Percentiles rank a stretch among this genome's conserved stretches.
These are phyloP conservation scores for Psilopsiagon aymara DNA, from an alignment of 2,113 vertebrate genomes.

Conservation along the genomic window DNA sequence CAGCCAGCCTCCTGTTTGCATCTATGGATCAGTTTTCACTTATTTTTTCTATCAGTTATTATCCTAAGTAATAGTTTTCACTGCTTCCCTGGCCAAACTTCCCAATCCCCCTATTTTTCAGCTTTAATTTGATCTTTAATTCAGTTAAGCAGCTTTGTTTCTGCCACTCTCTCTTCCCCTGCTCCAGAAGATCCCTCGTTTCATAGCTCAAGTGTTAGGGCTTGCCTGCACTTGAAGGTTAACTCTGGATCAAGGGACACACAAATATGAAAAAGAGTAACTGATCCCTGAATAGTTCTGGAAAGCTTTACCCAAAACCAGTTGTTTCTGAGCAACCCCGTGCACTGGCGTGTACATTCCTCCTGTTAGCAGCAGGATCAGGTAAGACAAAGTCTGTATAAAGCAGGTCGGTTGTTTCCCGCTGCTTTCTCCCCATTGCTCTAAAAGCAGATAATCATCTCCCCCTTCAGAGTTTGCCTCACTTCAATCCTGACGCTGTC, in stretches of 20 bases:
- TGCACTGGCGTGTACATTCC: neutral
- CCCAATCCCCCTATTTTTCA: neutral
- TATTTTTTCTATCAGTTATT: neutral
- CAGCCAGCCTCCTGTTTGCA: neutral
- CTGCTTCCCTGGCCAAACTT: neutral
- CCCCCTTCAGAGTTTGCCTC: neutral
- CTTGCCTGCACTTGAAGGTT: slow-evolving; percentile 11
- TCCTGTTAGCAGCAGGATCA: neutral
- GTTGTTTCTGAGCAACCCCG: neutral
- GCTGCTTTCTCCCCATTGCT: neutral
- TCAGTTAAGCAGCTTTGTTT: neutral
- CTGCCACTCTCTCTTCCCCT: neutral
- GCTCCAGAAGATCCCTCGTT: neutral
- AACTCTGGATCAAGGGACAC: neutral
- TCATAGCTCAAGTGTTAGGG: neutral
- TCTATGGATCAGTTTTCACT: neutral
- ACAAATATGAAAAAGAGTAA: neutral
- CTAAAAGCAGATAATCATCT: neutral
- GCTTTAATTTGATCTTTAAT: neutral
- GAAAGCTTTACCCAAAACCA: neutral
- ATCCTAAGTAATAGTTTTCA: neutral
- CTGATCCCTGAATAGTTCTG: neutral
- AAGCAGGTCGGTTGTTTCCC: neutral
- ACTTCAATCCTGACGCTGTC: neutral
- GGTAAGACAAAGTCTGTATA: neutral